Conservation (phyloP, 2,797 vertebrate genomes). For the Taeniopygia guttata region DNA sequence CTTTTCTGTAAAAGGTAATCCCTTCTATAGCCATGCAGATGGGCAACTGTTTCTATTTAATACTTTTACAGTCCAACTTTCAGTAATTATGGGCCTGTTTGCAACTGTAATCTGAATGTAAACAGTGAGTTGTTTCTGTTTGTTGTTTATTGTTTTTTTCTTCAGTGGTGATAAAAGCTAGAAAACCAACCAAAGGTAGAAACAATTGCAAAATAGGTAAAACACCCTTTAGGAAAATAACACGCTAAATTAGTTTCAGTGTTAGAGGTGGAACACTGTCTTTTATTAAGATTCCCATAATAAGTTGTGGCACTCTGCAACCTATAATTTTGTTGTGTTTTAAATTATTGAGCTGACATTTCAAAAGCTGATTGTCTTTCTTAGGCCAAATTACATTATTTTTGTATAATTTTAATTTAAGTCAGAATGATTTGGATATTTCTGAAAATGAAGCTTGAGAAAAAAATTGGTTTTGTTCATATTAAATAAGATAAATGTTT, state of each 20-base stretch:
- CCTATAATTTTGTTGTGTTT: slow-evolving; percentile 41
- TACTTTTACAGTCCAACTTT: background rate
- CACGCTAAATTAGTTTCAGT: background rate
- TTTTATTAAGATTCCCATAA: slow-evolving; percentile 21
- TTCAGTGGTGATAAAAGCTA: background rate
- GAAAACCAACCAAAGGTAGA: background rate
- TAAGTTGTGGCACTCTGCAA: background rate
- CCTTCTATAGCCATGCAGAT: background rate
- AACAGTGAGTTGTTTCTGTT: background rate
- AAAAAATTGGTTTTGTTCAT: slow-evolving; percentile 28
- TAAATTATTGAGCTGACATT: slow-evolving; percentile 23
- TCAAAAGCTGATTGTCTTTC: slow-evolving; percentile 11
- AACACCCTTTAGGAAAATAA: background rate
- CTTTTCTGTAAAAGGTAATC: background rate
- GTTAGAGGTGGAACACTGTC: background rate
- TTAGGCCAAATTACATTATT: background rate
- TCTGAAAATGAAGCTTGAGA: slow-evolving; percentile 11
- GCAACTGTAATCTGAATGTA: background rate
- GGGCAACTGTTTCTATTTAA: background rate
- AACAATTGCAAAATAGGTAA: background rate
- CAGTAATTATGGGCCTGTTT: background rate
- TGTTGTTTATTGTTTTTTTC: background rate
- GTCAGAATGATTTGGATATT: slow-evolving; percentile 15
- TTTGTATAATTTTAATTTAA: slow-evolving; percentile 26
- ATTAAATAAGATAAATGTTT: background rate